Base-by-base conservation (phyloP, 2,113 vertebrate genomes). In the Nothobranchius furzeri region DNA sequence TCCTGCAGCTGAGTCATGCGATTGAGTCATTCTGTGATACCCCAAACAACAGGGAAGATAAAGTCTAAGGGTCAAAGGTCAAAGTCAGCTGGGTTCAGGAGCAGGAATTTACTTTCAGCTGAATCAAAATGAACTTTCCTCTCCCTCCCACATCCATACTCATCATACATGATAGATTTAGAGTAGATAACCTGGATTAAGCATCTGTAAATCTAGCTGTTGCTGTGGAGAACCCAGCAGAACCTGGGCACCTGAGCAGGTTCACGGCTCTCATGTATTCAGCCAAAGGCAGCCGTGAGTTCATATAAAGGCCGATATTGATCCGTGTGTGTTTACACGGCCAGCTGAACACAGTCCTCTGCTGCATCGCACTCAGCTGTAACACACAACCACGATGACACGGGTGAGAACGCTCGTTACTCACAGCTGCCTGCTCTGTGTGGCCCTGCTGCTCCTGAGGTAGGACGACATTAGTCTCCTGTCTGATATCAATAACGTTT, bases 241-340 rank as follows among this genome's bases (percentile, higher is more conserved):
- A 52, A 24, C 48, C 42, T 20, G 30, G 4, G 30, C 30, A 24
- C 48, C 42, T 20, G 30, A 30, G 30, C 30, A 30, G 30, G 30
- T 4, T 30, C 4, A 30, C 30, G 2, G 30, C 30, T 30, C 30
- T 30, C 30, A 1, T 30, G 30, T 30, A 30, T 30, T 30, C 30
- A 30, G 30, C 36, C 67, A 46, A 61, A 36, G 50, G 53, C 48
- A 60, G 61, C 70, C 13, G 24, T 50, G 80, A 82, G 70, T 83
- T 79, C 58, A 76, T 61, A 62, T 53, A 13, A 54, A 51, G 75
- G 65, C 51, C 72, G 25, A 51, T 86, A 90, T 90, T 60, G 87
- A 90, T 84, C 71, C n/a, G 30, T 52, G 42, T 56, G 61, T 88
- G 87, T 91, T 89, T 76, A 75, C 85, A 71, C 1, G 75, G 64